Evolutionary conservation across 2,797 vertebrate species (phyloP).

Genomic region (Eulemur rubriventer): DNA sequence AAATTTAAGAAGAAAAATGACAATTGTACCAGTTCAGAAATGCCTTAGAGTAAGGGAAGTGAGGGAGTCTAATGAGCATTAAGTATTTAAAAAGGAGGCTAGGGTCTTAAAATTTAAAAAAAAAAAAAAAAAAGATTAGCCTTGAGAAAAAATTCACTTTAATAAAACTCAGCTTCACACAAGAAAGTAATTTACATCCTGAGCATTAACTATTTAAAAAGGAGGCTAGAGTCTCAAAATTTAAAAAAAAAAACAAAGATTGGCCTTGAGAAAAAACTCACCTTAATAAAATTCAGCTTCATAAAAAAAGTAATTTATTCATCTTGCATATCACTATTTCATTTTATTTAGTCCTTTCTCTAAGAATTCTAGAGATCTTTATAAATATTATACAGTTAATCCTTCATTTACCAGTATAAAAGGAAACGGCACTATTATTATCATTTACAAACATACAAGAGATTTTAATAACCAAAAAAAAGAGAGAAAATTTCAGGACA

Average conservation of each 20-base stretch:
- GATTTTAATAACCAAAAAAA: neutral
- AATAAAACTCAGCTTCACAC: constrained; percentile 10
- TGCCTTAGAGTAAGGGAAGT: neutral
- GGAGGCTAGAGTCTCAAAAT: neutral
- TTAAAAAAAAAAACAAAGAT: neutral
- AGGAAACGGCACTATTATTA: neutral
- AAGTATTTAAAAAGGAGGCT: neutral
- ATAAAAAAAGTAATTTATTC: neutral
- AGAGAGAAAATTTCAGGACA: neutral
- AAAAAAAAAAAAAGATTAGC: neutral
- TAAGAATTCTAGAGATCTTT: constrained; percentile 44
- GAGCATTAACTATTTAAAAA: neutral
- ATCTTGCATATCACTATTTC: neutral
- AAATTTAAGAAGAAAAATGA: constrained; percentile 44
- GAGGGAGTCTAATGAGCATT: neutral
- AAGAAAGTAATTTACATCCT: neutral
- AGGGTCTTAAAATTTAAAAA: neutral
- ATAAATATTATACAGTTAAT: neutral
- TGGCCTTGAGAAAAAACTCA: constrained; percentile 21
- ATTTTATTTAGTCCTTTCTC: constrained; percentile 41
- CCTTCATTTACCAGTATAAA: neutral
- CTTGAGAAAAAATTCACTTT: constrained; percentile 20
- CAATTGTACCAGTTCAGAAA: constrained; percentile 37
- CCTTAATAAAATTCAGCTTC: constrained; percentile 6
- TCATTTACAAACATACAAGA: neutral